Evolutionary conservation across 2,888 invertebrate species (phyloP).

Genomic region (Troides helena): DNA sequence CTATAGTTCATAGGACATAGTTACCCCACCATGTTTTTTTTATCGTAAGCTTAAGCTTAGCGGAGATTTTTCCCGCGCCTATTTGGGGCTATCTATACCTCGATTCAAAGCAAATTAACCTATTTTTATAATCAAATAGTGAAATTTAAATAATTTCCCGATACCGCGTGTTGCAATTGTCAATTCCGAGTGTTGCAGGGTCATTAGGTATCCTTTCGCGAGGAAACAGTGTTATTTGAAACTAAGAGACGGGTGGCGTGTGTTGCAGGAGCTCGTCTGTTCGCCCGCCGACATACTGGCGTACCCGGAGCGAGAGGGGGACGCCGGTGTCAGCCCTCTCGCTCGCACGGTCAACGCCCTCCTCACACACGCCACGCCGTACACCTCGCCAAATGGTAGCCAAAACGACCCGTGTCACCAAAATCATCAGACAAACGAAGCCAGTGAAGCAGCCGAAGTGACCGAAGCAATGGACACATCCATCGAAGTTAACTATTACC

Average conservation of each 20-base stretch:
- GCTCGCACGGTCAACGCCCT: slow-evolving; percentile 60
- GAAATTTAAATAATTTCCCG: too few relatives aligned
- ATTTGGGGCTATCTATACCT: too few relatives aligned
- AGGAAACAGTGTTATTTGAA: slow-evolving; percentile 46
- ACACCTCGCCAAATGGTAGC: slow-evolving; percentile 76
- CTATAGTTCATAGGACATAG: too few relatives aligned
- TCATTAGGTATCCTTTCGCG: slow-evolving; percentile 63
- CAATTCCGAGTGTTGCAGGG: slow-evolving; percentile 65
- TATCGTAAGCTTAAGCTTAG: too few relatives aligned
- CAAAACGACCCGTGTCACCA: slow-evolving; percentile 48
- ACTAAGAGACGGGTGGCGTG: slow-evolving; percentile 77
- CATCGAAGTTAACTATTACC: slow-evolving; percentile 59
- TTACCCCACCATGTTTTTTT: too few relatives aligned
- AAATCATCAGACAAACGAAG: slow-evolving; percentile 28
- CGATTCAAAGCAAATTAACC: too few relatives aligned
- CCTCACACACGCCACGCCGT: slow-evolving; percentile 67
- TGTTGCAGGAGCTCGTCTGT: slow-evolving; percentile 85
- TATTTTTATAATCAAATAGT: too few relatives aligned
- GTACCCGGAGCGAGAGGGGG: slow-evolving; percentile 48
- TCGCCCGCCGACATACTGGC: slow-evolving; percentile 81
- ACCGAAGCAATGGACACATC: slow-evolving; percentile 40
- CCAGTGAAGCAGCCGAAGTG: slow-evolving; percentile 37
- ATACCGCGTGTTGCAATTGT: slow-evolving; percentile 34
- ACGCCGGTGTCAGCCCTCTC: slow-evolving; percentile 50
- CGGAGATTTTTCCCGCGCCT: too few relatives aligned